phyloP scores from a whole-genome alignment of 2,888 invertebrate genomes.

The Cremastinae sp. region DNA sequence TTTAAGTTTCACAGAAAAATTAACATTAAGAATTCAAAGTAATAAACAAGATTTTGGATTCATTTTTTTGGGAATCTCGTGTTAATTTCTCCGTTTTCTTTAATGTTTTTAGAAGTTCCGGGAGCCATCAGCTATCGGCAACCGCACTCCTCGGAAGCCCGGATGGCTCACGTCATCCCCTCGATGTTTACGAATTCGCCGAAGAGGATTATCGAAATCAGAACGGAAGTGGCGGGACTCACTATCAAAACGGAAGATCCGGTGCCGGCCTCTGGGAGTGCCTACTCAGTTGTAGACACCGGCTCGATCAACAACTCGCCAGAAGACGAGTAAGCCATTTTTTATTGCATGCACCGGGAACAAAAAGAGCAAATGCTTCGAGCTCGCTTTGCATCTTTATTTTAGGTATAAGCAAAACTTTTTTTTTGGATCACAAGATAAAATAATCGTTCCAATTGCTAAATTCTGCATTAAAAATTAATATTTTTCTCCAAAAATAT shows the following conservation, averaged over 20 bases:
- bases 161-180: conserved; percentile 89
- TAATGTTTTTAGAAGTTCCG: conserved; percentile 83
- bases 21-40: no score
- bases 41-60: not conserved
- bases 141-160: conserved; percentile 91
- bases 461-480: no score
- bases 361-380: no score
- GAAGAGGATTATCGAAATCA: conserved; percentile 82
- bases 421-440: no score
- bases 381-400: no score
- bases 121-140: conserved; percentile 91
- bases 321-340: conserved; percentile 85
- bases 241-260: conserved; percentile 79
- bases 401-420: no score
- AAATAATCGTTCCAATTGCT: no score
- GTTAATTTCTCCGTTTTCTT: conserved; percentile 24
- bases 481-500: no score
- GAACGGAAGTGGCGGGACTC: conserved; percentile 75
- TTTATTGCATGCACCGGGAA: conserved; percentile 3
- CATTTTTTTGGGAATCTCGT: not conserved
- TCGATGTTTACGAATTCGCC: conserved; percentile 86
- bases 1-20: not conserved
- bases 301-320: conserved; percentile 90
- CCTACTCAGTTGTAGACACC: conserved; percentile 87
- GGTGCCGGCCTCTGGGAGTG: conserved; percentile 87